A percentile compares a stretch with the other conserved stretches of the same genome.
Conservation (phyloP, 2,797 vertebrate genomes). For the Lutjanus campechanus region DNA sequence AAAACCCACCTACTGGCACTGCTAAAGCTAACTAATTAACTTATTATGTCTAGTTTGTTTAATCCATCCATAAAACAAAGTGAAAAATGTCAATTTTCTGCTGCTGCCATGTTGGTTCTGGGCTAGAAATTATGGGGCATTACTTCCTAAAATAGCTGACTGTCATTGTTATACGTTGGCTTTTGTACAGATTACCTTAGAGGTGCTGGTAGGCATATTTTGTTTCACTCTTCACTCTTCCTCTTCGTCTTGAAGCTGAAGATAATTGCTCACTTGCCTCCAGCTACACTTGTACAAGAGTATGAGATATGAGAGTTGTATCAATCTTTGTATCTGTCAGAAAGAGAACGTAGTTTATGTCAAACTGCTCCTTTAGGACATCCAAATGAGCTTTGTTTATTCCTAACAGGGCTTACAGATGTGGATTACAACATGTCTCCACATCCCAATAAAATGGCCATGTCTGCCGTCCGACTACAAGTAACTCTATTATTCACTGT, state of each 20-base stretch:
- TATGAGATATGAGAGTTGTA: not conserved
- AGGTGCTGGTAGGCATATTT: too few species aligned
- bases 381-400: conserved; percentile 1
- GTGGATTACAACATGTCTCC: conserved; percentile 2
- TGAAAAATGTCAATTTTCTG: not conserved
- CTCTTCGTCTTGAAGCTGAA: not conserved
- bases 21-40: not conserved
- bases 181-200: not conserved
- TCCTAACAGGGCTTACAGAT: not conserved
- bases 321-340: not conserved
- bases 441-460: conserved; percentile 1
- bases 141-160: not conserved
- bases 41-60: not conserved
- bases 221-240: not conserved
- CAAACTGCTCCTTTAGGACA: not conserved
- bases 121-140: not conserved
- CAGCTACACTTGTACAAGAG: too few species aligned
- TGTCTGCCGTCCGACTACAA: not conserved
- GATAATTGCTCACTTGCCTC: not conserved
- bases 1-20: too few species aligned
- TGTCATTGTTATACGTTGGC: too few species aligned
- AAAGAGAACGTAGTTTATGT: not conserved
- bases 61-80: not conserved
- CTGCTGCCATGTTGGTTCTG: too few species aligned
- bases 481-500: conserved; percentile 21